Evolutionary conservation across 2,113 vertebrate genomes (phyloP).

Genomic region (Gopherus flavomarginatus): DNA sequence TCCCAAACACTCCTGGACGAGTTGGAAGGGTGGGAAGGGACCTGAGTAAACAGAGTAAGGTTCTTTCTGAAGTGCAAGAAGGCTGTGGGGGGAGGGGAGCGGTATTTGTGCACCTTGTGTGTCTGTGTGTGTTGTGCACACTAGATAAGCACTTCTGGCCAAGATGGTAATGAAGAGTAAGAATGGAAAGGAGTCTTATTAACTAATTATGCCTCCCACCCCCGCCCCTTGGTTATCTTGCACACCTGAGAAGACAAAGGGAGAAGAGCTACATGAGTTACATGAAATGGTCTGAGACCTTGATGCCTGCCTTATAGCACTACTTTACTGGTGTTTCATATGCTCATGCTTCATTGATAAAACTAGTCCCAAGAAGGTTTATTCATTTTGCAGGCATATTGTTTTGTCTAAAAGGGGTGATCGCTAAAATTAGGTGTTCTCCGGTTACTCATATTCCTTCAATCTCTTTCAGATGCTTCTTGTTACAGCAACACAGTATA

Average conservation of each 20-base stretch:
- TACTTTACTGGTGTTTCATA: constrained; percentile 42
- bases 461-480: constrained; percentile 57
- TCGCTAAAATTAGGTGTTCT: constrained; percentile 64
- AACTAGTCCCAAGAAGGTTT: constrained; percentile 68
- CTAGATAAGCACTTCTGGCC: rapidly evolving
- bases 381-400: constrained; percentile 70
- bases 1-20: background rate
- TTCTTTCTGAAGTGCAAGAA: background rate
- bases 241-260: background rate
- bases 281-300: background rate
- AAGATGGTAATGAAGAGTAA: background rate
- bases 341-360: constrained; percentile 62
- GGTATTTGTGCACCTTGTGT: background rate
- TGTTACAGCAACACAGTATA: constrained; percentile 41
- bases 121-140: background rate
- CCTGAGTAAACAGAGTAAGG: background rate
- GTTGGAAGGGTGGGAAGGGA: background rate
- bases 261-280: background rate
- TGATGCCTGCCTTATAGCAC: constrained; percentile 6
- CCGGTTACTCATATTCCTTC: constrained; percentile 56
- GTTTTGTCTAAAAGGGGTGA: constrained; percentile 70
- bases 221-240: background rate
- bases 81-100: background rate
- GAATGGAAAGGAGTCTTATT: background rate
- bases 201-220: background rate